phyloP scores from a whole-genome alignment of 2,888 invertebrate genomes.

The Morpho achilles region DNA sequence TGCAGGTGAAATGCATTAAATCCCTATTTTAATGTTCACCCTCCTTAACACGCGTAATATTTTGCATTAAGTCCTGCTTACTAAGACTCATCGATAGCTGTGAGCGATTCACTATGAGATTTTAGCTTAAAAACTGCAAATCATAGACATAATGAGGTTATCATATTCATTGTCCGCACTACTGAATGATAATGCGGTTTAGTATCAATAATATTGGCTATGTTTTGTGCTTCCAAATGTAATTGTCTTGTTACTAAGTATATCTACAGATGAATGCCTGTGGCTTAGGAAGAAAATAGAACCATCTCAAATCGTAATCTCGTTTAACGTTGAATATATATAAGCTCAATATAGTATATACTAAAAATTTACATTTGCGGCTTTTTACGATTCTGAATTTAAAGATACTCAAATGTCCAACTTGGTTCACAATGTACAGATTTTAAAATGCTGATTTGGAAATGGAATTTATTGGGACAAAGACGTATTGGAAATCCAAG shows the following conservation, averaged over 20 bases:
- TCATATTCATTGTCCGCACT: slow-evolving; percentile 5
- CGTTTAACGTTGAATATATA: slow-evolving; percentile 10
- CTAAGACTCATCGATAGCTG: too few species aligned
- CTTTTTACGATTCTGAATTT: slow-evolving; percentile 12
- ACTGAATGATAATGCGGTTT: slow-evolving; percentile 7
- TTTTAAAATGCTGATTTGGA: slow-evolving; percentile 17
- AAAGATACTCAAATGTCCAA: slow-evolving; percentile 8
- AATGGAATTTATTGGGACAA: slow-evolving; percentile 15
- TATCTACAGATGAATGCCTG: slow-evolving; percentile 2
- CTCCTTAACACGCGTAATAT: too few species aligned
- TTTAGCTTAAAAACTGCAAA: too few species aligned
- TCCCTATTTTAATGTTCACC: too few species aligned
- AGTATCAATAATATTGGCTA: slow-evolving; percentile 3
- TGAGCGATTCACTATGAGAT: too few species aligned
- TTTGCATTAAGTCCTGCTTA: too few species aligned
- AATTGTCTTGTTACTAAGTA: slow-evolving; percentile 4
- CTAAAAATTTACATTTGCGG: slow-evolving; percentile 9
- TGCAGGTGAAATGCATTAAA: too few species aligned
- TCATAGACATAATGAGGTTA: background rate
- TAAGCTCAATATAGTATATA: background rate
- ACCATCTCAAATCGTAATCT: slow-evolving; percentile 2
- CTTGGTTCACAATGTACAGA: slow-evolving; percentile 6
- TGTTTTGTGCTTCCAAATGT: slow-evolving; percentile 27
- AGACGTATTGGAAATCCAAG: slow-evolving; percentile 12
- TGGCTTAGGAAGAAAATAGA: slow-evolving; percentile 9